These are phyloP conservation scores for Eulithis prunata DNA, from an alignment of 2,888 invertebrate genomes.

Conservation along the genomic window DNA sequence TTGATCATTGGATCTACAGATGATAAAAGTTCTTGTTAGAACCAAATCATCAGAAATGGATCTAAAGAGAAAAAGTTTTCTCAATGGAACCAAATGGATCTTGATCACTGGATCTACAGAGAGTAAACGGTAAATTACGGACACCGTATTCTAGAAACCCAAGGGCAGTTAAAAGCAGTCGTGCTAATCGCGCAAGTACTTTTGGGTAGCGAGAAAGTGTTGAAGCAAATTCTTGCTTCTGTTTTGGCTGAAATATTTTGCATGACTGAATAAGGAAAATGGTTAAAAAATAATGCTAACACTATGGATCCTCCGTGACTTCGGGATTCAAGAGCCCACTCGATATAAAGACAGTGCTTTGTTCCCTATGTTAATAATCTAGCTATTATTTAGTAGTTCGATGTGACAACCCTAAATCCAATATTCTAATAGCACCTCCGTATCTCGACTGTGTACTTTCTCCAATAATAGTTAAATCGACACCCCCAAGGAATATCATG, in stretches of 20 bases:
- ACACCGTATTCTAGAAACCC: background rate
- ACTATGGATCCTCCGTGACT: too few relatives aligned
- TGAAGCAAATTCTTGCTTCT: conserved; percentile 2
- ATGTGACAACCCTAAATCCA: conserved; percentile 22
- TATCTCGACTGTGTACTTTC: conserved; percentile 31
- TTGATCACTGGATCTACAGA: too few relatives aligned
- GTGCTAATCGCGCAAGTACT: conserved; percentile 17
- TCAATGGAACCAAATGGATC: too few relatives aligned
- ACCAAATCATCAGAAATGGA: too few relatives aligned
- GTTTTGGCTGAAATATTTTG: background rate
- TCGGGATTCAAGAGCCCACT: too few relatives aligned
- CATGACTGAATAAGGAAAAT: background rate
- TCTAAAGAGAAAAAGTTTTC: too few relatives aligned
- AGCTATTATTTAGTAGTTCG: background rate
- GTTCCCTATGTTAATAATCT: too few relatives aligned
- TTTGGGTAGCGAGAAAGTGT: conserved; percentile 11
- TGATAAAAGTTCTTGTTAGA: too few relatives aligned
- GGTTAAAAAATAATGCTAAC: too few relatives aligned
- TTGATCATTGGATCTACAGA: too few relatives aligned
- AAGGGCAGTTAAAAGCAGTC: conserved; percentile 19
- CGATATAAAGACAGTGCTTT: too few relatives aligned
- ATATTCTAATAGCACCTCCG: background rate
- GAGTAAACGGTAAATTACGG: background rate
- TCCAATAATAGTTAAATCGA: conserved; percentile 33
- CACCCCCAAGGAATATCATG: too few relatives aligned